A percentile compares a stretch with the other conserved stretches of the same genome.
Conservation (phyloP, 2,797 vertebrate genomes). For the Lutjanus argentimaculatus region DNA sequence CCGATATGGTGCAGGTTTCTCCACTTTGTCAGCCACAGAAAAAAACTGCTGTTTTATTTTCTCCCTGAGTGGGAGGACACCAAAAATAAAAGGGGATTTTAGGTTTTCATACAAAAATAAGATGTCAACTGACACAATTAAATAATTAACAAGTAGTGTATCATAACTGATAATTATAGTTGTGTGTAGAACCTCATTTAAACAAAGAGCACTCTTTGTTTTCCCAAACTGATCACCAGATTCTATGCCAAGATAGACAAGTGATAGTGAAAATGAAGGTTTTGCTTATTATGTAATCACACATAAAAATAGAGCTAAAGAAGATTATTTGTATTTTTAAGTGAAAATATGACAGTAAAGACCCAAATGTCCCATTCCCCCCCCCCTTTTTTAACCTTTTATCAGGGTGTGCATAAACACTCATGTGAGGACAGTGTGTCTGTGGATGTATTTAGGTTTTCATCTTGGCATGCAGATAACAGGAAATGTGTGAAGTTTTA, state of each 20-base stretch:
- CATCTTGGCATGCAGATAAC: conserved; percentile 5
- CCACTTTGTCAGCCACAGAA: not conserved
- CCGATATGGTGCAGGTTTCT: not conserved
- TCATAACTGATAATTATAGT: not conserved
- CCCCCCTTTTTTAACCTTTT: not conserved
- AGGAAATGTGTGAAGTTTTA: conserved; percentile 31
- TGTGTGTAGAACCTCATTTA: not conserved
- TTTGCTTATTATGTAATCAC: not conserved
- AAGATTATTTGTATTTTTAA: not conserved
- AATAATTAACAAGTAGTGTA: not conserved
- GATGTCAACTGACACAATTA: not conserved
- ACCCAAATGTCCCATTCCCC: not conserved
- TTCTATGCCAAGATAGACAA: not conserved
- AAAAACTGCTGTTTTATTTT: not conserved
- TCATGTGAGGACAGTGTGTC: not conserved
- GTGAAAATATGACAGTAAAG: not conserved
- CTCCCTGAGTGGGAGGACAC: too few relatives aligned
- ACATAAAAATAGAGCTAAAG: not conserved
- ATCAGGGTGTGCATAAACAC: not conserved
- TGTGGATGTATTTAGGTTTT: not conserved
- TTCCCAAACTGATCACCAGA: not conserved
- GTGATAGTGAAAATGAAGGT: not conserved
- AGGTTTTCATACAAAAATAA: not conserved
- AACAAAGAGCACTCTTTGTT: not conserved
- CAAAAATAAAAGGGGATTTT: not conserved